phyloP scores from a whole-genome alignment of 2,888 invertebrate species.

The Hirtodrosophila duncani region DNA sequence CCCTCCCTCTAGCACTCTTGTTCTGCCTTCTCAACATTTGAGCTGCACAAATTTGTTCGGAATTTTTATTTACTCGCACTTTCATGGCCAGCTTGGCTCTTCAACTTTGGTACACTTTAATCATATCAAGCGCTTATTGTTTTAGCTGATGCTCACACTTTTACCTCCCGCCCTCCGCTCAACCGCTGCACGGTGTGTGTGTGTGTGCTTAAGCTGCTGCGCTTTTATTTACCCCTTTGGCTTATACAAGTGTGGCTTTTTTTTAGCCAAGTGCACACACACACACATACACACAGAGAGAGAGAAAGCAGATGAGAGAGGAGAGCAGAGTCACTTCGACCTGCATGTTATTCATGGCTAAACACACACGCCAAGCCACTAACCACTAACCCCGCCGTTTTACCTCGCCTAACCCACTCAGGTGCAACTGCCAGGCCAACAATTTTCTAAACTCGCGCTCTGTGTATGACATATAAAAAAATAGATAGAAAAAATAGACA shows the following conservation, averaged over 20 bases:
- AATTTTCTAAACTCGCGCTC: slow-evolving; percentile 62
- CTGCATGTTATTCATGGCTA: slow-evolving; percentile 69
- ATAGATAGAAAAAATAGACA: no score
- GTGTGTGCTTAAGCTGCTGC: slow-evolving; percentile 44
- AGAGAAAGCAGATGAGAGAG: no score
- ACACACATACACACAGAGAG: slow-evolving; percentile 23
- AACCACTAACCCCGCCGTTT: background rate
- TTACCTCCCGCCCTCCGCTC: background rate
- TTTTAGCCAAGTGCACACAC: slow-evolving; percentile 18
- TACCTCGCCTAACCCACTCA: slow-evolving; percentile 1
- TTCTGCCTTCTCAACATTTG: no score
- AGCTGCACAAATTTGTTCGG: no score
- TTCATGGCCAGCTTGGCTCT: slow-evolving; percentile 37
- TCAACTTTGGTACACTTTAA: slow-evolving; percentile 49
- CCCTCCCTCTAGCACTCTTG: no score
- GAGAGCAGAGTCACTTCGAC: slow-evolving; percentile 63
- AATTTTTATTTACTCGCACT: slow-evolving; percentile 23
- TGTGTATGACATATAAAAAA: slow-evolving; percentile 39
- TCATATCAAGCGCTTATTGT: slow-evolving; percentile 60
- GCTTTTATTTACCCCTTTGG: slow-evolving; percentile 65
- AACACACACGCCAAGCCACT: slow-evolving; percentile 34
- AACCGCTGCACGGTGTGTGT: background rate
- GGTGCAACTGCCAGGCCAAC: slow-evolving; percentile 54
- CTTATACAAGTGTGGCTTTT: slow-evolving; percentile 47
- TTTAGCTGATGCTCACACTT: slow-evolving; percentile 28